These are phyloP conservation scores for Emydoidea blandingii DNA, from an alignment of 2,797 vertebrate species.

Conservation along the genomic window DNA sequence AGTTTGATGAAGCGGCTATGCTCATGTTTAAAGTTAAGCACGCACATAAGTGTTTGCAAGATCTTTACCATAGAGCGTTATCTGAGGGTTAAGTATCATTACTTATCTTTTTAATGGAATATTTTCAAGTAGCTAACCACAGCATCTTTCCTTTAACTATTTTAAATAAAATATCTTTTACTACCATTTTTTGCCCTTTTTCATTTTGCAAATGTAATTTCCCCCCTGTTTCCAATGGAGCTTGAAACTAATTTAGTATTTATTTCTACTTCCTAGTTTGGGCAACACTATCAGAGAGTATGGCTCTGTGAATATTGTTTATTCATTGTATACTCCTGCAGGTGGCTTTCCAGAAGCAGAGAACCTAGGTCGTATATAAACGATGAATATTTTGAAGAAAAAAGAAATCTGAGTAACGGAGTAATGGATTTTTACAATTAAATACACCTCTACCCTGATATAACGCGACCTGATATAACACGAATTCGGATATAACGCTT, in stretches of 20 bases:
- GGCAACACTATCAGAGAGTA: neutral
- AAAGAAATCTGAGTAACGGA: neutral
- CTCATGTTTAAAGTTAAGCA: neutral
- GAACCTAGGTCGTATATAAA: neutral
- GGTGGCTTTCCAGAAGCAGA: neutral
- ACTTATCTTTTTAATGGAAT: neutral
- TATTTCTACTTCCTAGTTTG: neutral
- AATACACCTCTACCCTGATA: no score
- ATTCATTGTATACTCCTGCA: neutral
- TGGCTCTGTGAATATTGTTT: neutral
- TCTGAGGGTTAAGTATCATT: neutral
- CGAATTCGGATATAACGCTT: no score
- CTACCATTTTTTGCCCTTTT: neutral
- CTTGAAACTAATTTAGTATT: conserved; percentile 15
- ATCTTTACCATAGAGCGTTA: neutral
- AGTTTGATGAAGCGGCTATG: neutral
- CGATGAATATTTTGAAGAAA: neutral
- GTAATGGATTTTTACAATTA: neutral
- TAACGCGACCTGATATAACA: no score
- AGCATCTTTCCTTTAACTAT: neutral
- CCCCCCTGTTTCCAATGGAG: neutral
- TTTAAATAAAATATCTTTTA: neutral
- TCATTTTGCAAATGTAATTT: conserved; percentile 2
- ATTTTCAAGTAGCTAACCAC: neutral
- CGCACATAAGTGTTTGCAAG: neutral